Evolutionary conservation across 64 coral and sea anemone species (phyloP), one percentile per base, ranked within the genome.

Genomic region (Montipora efflorescens): DNA sequence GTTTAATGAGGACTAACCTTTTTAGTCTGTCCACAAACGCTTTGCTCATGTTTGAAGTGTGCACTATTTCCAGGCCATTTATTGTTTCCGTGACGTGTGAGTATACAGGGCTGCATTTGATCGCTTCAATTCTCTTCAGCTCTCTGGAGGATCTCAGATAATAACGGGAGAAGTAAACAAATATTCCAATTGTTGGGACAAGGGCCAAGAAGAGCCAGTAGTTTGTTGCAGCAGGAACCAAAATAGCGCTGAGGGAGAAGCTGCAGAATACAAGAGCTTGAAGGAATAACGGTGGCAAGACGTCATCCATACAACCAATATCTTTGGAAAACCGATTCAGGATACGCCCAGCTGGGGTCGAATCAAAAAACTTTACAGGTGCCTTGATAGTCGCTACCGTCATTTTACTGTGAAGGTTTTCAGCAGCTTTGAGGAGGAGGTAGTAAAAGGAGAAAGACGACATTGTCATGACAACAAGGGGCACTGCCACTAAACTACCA

Each of bases 141-240:
- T 96, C 95, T 81, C 95, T 82, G 3, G 91, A 80, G 28, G 87
- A 90, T 64, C 87, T 87, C 1, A 94, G 43, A 25, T 75, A 94
- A 49, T 95, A 95, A 22, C 74, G 81, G 14, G 79, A 89, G 71
- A 91, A 82, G 20, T 67, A 91, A 1, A 91, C 9, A 67, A 78
- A 87, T 19, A 79, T 68, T 10, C 21, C 81, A 4, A 95, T 19
- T n/a, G 91, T 59, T 8, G 89, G 80, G n/a, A 74, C 77, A 5
- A 83, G 70, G 8, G 93, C 87, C 22, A 28, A 28, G 28, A 28
- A 28, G 28, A 28, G 28, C 28, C 28, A 28, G 28, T 28, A 28
- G 28, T 28, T 95, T 14, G 90, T 74, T 28, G 23, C 93, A 78
- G 81, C 89, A 5, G 93, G 93, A 21, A 95, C 79, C 23, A 95